Base-by-base conservation (phyloP, 2,888 invertebrate genomes). In the Cynaeus angustus region DNA sequence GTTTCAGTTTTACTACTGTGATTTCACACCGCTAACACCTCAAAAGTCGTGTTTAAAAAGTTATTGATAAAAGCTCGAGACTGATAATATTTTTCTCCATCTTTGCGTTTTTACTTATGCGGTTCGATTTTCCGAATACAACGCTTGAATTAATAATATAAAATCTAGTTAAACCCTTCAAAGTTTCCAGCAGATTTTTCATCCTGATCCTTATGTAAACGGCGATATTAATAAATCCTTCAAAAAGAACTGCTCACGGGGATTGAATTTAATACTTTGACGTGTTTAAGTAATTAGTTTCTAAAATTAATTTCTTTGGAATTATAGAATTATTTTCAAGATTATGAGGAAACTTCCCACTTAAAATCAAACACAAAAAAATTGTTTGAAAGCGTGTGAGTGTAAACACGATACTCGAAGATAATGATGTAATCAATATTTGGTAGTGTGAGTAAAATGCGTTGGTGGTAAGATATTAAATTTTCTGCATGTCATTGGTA, bases 191-290 rank as follows among this genome's bases (percentile, higher is more conserved):
- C 41, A 6, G 41, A 41, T 41, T 41, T 41, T 12, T 12, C 12
- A 5, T 12, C n/a, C 2, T 46, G 26, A 55, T 55, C 55, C 12
- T 14, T 38, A 10, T 33, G 55, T 46, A 46, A 46, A 55, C 55
- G 55, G 12, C n/a, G 55, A 55, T 55, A 38, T 45, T 56, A 56
- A 30, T 59, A 45, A 59, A 33, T 21, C 10, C 13, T 53, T 53
- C 28, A 12, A 45, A 46, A 50, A 21, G 48, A 28, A 46, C 43
- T 30, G 59, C 59, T 43, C 45, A 13, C 43, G 59, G 33, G 26
- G n/a, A 59, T 46, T 16, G 13, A 46, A 45, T 59, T 59, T 59
- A 14, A 45, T 30, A 45, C 30, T 46, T 43, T 28, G 8, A 5
- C 12, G 26, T 45, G 26, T 59, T 46, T 43, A 43, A 5, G 59